A percentile compares a stretch with the other conserved stretches of the same genome.
Conservation (phyloP, 2,888 invertebrate genomes). For the Agyllia agylla region DNA sequence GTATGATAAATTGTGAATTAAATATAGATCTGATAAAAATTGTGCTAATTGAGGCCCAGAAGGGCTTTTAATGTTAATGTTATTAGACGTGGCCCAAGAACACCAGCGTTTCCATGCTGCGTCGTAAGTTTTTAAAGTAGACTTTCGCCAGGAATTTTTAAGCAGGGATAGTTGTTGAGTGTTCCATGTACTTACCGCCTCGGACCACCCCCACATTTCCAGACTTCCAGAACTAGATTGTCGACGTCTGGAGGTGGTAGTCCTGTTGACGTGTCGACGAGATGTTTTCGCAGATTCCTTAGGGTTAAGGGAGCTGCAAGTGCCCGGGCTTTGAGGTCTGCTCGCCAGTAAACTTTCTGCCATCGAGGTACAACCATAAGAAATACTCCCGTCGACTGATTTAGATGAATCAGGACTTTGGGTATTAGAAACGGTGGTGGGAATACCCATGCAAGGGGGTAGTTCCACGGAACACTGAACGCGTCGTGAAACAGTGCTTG, state of each 20-base stretch:
- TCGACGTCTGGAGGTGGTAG: slow-evolving; percentile 13
- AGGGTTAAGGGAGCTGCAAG: slow-evolving; percentile 37
- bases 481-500: slow-evolving; percentile 37
- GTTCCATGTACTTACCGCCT: neutral
- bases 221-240: slow-evolving; percentile 13
- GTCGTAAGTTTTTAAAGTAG: slow-evolving; percentile 36
- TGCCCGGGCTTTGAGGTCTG: slow-evolving; percentile 61
- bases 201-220: slow-evolving; percentile 41
- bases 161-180: neutral
- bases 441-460: slow-evolving; percentile 70
- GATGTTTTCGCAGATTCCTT: neutral
- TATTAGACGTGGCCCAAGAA: slow-evolving; percentile 11
- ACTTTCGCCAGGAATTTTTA: slow-evolving; percentile 28
- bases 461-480: slow-evolving; percentile 49
- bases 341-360: slow-evolving; percentile 69
- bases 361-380: slow-evolving; percentile 65
- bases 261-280: slow-evolving; percentile 25
- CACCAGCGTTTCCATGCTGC: slow-evolving; percentile 34
- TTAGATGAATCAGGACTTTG: slow-evolving; percentile 65
- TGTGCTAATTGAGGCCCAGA: slow-evolving; percentile 22
- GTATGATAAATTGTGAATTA: slow-evolving; percentile 43
- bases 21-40: slow-evolving; percentile 39
- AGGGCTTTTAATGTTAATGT: slow-evolving; percentile 4
- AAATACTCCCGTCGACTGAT: slow-evolving; percentile 57
- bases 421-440: slow-evolving; percentile 76